These are phyloP conservation scores for Chrysolina haemoptera DNA, from an alignment of 2,888 invertebrate species.

Conservation along the genomic window DNA sequence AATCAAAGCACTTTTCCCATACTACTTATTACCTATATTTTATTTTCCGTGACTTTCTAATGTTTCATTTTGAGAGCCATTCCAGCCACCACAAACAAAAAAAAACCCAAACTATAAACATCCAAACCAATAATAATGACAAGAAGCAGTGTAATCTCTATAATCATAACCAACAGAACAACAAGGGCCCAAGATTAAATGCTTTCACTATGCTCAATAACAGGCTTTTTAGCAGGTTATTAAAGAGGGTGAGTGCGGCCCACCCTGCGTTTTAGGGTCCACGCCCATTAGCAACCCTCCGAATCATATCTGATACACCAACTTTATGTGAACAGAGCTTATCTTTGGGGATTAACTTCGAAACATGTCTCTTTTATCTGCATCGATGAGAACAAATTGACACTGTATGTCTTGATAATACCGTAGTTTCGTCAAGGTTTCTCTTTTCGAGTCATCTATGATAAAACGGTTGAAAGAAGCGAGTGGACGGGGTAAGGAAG, in stretches of 20 bases:
- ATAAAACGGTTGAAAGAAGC: too few relatives aligned
- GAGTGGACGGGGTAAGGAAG: too few relatives aligned
- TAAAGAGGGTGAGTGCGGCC: conserved; percentile 45
- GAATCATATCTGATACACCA: conserved; percentile 48
- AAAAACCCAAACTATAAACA: conserved; percentile 10
- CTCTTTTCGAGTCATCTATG: background rate
- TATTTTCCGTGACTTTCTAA: too few relatives aligned
- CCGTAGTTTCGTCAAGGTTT: background rate
- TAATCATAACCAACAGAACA: conserved; percentile 41
- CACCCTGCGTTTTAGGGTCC: conserved; percentile 54
- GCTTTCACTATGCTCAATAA: conserved; percentile 38
- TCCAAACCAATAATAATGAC: conserved; percentile 21
- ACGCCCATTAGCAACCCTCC: conserved; percentile 52
- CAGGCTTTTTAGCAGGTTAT: conserved; percentile 49
- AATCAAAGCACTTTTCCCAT: too few relatives aligned
- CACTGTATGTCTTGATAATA: conserved; percentile 23
- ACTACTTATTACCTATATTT: too few relatives aligned
- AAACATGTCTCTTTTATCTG: conserved; percentile 39
- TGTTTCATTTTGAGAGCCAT: background rate
- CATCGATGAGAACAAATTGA: conserved; percentile 40
- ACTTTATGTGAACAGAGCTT: conserved; percentile 33
- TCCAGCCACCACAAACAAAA: conserved; percentile 4
- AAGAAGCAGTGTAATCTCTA: conserved; percentile 39
- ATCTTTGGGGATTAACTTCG: conserved; percentile 45
- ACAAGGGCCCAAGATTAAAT: conserved; percentile 40